Evolutionary conservation across 2,888 invertebrate genomes (phyloP).

Genomic region (Emmelina monodactyla): DNA sequence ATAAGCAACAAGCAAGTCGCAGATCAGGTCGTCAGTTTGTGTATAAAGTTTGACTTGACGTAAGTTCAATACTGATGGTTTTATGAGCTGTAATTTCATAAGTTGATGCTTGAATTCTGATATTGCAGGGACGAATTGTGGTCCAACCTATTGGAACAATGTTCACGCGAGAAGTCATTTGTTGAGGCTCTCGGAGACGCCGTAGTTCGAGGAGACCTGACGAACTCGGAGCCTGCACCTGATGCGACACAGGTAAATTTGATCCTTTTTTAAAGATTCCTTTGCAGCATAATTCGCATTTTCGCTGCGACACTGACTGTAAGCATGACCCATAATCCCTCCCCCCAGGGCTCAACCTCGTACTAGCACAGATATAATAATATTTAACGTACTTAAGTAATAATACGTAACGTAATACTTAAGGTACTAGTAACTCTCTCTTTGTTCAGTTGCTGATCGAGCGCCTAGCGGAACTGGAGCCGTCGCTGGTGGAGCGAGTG

Average conservation of each 20-base stretch:
- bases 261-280: neutral
- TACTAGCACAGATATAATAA: too few relatives aligned
- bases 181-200: constrained; percentile 72
- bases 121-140: constrained; percentile 45
- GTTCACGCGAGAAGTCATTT: constrained; percentile 60
- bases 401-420: too few relatives aligned
- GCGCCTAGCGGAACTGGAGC: constrained; percentile 69
- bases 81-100: too few relatives aligned
- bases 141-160: constrained; percentile 48
- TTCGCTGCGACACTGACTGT: too few relatives aligned
- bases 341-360: too few relatives aligned
- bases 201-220: constrained; percentile 68
- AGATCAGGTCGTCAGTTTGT: constrained; percentile 40
- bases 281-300: too few relatives aligned
- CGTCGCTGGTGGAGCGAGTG: constrained; percentile 74
- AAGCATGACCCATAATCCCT: too few relatives aligned
- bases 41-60: constrained; percentile 42
- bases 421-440: neutral
- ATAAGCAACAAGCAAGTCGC: constrained; percentile 40
- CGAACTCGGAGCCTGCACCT: constrained; percentile 64
- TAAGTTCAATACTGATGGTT: too few relatives aligned
- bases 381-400: too few relatives aligned
- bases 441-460: constrained; percentile 64
- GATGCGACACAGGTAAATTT: constrained; percentile 59
- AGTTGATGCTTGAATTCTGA: neutral